Evolutionary conservation across 2,113 vertebrate genomes (phyloP), one percentile per base, ranked within the genome.

Genomic region (Leptodactylus fuscus): DNA sequence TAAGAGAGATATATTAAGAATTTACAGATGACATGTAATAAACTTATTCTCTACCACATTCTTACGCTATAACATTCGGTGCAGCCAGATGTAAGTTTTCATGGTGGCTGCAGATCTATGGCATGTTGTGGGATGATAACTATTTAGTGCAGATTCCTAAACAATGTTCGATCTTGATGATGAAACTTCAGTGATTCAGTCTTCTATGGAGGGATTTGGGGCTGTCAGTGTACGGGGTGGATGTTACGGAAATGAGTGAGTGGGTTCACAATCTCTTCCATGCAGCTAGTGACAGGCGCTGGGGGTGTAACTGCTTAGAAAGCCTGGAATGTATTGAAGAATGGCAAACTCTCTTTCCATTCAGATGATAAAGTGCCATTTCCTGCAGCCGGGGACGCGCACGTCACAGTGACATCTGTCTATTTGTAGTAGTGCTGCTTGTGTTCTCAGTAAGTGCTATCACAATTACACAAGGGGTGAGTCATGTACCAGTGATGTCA

Each of bases 391-490:
- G n/a, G n/a, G n/a, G n/a, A n/a, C n/a, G n/a, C 65, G 62, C 62
- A 29, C 81, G 81, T 83, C 69, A 74, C 38, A 1, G 20, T 49
- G 81, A 71, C 65, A 73, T 55, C 5, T 46, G 41, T 81, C 36
- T 81, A 58, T 80, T 60, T 80, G 55, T 62, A 62, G 78, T 65
- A 51, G 20, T 29, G 80, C 60, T 18, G 38, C 29, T 29, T 48
- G 44, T 55, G 38, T 73, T 73, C 70, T 29, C 49, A 11, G 53
- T 71, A 58, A 82, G 48, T 44, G 69, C 38, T 24, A 74, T 74
- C 49, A 74, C 69, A 71, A 83, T 74, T 74, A 73, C 81, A 73
- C 81, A 82, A 82, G 24, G 29, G 20, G 70, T 83, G 81, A 83
- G 15, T 83, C 81, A 83, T 4, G 8, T 4, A 3, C 34, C 15